Base-by-base conservation (phyloP, 2,888 invertebrate genomes). In the Caenorhabditis angaria region DNA sequence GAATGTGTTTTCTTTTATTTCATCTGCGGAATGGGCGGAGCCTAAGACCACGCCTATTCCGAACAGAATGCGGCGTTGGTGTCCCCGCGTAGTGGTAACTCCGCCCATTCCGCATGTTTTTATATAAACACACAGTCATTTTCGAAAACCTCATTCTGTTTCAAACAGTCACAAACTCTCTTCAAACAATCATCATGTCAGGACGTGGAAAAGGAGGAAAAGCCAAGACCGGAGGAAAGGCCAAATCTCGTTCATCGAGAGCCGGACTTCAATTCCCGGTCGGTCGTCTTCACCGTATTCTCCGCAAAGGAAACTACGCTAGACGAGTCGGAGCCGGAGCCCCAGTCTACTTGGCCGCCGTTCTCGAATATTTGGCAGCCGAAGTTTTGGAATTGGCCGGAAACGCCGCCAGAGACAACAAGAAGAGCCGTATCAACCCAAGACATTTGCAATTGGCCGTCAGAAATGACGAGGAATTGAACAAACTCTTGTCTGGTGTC, bases 141-240 rank as follows among this genome's bases (percentile, higher is more conserved):
- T n/a, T n/a, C n/a, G n/a, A n/a, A n/a, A n/a, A n/a, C n/a, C n/a
- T n/a, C n/a, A n/a, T n/a, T n/a, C n/a, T n/a, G n/a, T n/a, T n/a
- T n/a, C n/a, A n/a, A n/a, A n/a, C n/a, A n/a, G n/a, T n/a, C n/a
- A 51, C 51, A 8, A 51, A 55, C 28, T 58, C 55, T n/a, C n/a
- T n/a, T n/a, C n/a, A n/a, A n/a, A n/a, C n/a, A n/a, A n/a, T n/a
- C n/a, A n/a, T n/a, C n/a, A 93, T 93, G 93, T 92, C 93, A 88
- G 93, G 93, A 74, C 92, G 93, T 69, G 93, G 93, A 70, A 92
- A 93, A 90, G 76, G 76, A 76, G 76, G 76, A 50, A 76, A 76
- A 72, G 76, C 75, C 28, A 80, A 80, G 77, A 73, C 73, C 64
- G 77, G 76, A 64, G 80, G 80, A 73, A 77, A 77, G 76, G 77